Evolutionary conservation across 2,888 invertebrate genomes (phyloP).

Genomic region (Tridacna gigas): DNA sequence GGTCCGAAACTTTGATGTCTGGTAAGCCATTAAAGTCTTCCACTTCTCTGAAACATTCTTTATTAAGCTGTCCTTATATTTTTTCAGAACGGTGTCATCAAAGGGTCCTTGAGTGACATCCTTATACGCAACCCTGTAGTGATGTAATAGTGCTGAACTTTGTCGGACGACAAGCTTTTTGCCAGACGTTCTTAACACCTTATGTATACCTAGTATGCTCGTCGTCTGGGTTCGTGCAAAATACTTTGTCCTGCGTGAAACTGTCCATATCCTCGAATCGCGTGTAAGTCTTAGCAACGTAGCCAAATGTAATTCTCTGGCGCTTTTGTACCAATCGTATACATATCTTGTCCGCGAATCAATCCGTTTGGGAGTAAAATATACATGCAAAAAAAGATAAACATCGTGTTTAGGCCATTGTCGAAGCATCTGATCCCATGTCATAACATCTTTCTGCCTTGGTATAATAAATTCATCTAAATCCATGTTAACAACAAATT

Average conservation of each 20-base stretch:
- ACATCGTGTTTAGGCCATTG: slow-evolving; percentile 6
- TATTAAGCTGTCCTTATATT: too few relatives aligned
- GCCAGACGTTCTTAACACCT: slow-evolving; percentile 60
- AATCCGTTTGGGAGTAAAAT: slow-evolving; percentile 75
- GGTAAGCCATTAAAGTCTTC: too few relatives aligned
- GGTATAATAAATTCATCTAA: slow-evolving; percentile 83
- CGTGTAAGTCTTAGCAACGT: slow-evolving; percentile 67
- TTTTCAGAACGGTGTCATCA: too few relatives aligned
- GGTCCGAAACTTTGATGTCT: too few relatives aligned
- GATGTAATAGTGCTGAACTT: too few relatives aligned
- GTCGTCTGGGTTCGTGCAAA: slow-evolving; percentile 67
- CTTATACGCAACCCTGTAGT: too few relatives aligned
- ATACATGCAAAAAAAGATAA: slow-evolving; percentile 69
- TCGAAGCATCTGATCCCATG: slow-evolving; percentile 58
- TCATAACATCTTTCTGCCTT: slow-evolving; percentile 33
- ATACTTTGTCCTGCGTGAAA: slow-evolving; percentile 69
- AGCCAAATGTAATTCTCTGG: slow-evolving; percentile 66
- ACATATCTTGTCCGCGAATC: neutral
- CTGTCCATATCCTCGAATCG: slow-evolving; percentile 64
- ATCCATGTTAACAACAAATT: slow-evolving; percentile 80
- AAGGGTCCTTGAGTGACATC: too few relatives aligned
- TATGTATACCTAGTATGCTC: slow-evolving; percentile 72
- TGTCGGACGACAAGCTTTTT: too few relatives aligned
- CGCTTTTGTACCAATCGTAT: slow-evolving; percentile 23
- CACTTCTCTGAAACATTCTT: too few relatives aligned